phyloP scores from a whole-genome alignment of 2,113 vertebrate species.

The Semnornis frantzii region DNA sequence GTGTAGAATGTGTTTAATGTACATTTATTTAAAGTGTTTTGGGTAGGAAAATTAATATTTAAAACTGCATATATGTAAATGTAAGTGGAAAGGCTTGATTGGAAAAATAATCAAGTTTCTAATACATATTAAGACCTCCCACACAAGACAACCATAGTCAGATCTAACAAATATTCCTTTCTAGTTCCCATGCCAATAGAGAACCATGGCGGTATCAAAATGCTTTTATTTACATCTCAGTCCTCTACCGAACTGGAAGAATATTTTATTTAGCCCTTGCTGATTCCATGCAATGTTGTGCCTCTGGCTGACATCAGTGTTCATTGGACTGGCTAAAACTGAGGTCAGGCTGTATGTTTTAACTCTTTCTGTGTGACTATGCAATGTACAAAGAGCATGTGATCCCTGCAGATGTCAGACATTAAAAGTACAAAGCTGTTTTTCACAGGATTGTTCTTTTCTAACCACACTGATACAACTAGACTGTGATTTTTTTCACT shows the following conservation, averaged over 20 bases:
- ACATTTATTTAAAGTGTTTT: conserved; percentile 31
- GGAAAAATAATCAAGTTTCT: conserved; percentile 71
- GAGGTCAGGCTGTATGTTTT: not conserved
- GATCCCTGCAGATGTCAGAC: not conserved
- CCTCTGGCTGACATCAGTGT: not conserved
- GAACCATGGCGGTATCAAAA: conserved; percentile 12
- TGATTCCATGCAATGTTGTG: not conserved
- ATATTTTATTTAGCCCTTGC: not conserved
- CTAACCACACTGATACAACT: not conserved
- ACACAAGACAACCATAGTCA: conserved; percentile 59
- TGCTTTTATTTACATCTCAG: not conserved
- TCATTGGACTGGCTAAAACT: not conserved
- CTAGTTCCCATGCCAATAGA: conserved; percentile 44
- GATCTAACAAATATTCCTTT: conserved; percentile 41
- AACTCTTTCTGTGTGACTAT: not conserved
- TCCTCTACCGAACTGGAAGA: not conserved
- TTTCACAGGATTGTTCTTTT: not conserved
- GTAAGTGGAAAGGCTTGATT: conserved; percentile 64
- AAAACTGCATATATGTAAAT: conserved; percentile 72
- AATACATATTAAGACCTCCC: conserved; percentile 72
- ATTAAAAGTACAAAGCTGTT: not conserved
- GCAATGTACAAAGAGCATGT: not conserved
- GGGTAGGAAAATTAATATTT: conserved; percentile 64
- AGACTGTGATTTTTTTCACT: not conserved
- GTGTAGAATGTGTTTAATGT: not conserved